A percentile compares a stretch with the other conserved stretches of the same genome.
These are phyloP conservation scores for Orthonyx spaldingii DNA, from an alignment of 2,113 vertebrate species.

Conservation along the genomic window DNA sequence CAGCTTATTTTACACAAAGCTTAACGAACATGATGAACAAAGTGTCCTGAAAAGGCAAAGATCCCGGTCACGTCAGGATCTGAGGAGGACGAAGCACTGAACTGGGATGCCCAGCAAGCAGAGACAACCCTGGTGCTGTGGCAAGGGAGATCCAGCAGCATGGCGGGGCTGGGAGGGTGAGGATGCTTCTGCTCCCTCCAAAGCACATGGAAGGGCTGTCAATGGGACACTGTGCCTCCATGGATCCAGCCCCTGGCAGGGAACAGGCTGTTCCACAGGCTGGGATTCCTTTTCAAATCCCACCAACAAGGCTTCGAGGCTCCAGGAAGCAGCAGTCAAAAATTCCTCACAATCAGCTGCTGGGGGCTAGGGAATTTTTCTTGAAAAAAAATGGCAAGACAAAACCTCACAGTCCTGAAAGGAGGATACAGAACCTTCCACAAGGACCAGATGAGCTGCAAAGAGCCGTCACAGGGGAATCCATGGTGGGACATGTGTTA, in stretches of 20 bases:
- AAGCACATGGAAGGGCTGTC: rapidly evolving
- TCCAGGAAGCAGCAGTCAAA: not conserved
- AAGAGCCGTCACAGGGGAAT: not conserved
- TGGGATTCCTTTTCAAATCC: not conserved
- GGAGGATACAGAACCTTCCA: not conserved
- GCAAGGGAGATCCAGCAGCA: rapidly evolving
- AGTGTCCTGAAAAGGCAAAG: not conserved
- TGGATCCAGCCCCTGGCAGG: not conserved
- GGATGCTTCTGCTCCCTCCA: not conserved
- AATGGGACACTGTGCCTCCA: rapidly evolving
- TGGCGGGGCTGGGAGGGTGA: not conserved
- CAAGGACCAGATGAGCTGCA: not conserved
- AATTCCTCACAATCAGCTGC: not conserved
- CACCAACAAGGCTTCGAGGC: not conserved
- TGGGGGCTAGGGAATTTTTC: not conserved
- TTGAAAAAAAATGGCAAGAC: not conserved
- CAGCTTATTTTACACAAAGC: not conserved
- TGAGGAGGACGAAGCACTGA: rapidly evolving
- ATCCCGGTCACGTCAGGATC: rapidly evolving
- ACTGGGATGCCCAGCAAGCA: not conserved
- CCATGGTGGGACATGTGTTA: rapidly evolving
- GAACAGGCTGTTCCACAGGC: not conserved
- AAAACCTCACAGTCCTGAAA: rapidly evolving
- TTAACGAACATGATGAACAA: not conserved
- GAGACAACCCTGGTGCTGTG: not conserved